Conservation (phyloP, 2,797 vertebrate species). For the Pteronotus mesoamericanus region DNA sequence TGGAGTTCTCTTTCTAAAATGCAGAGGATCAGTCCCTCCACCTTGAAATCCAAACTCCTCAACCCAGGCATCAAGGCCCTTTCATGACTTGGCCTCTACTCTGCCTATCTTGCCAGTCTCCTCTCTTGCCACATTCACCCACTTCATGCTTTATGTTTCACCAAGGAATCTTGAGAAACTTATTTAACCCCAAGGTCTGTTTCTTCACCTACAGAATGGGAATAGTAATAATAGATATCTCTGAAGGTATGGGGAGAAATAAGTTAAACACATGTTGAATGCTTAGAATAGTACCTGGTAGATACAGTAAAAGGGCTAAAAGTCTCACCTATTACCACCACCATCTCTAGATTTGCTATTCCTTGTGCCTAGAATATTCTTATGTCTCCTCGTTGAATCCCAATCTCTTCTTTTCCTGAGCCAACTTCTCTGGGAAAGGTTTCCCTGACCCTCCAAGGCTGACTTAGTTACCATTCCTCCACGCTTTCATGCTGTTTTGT, state of each 20-base stretch:
- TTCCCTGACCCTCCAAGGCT: background rate
- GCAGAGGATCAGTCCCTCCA: background rate
- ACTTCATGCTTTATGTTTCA: background rate
- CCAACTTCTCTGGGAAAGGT: background rate
- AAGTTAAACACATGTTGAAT: background rate
- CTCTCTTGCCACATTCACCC: background rate
- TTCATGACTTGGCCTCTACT: background rate
- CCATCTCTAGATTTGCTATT: background rate
- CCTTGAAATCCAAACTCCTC: background rate
- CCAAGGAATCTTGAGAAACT: conserved; percentile 17
- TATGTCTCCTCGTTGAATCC: background rate
- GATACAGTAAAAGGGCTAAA: background rate
- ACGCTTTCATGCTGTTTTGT: background rate
- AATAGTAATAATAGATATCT: background rate
- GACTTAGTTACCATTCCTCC: background rate
- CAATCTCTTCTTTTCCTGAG: background rate
- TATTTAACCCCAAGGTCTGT: background rate
- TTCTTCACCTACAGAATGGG: background rate
- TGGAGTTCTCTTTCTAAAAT: background rate
- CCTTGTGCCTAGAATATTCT: background rate
- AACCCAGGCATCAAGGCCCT: background rate
- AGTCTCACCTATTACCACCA: background rate
- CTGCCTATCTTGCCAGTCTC: background rate
- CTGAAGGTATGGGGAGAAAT: background rate
- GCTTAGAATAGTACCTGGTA: background rate